Evolutionary conservation across 2,113 vertebrate species (phyloP).

Genomic region (Elaphurus davidianus): DNA sequence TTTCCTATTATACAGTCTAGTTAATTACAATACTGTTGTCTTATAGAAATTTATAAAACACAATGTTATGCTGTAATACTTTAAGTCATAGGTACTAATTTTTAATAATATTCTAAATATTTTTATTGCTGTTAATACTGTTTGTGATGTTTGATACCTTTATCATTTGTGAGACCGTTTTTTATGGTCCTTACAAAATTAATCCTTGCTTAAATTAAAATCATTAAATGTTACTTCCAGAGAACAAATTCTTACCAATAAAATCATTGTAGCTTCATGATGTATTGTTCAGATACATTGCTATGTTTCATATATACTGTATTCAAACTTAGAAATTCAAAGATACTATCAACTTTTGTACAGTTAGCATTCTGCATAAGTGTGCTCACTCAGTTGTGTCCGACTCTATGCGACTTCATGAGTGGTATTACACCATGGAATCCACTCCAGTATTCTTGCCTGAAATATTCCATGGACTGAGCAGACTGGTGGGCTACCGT

Average conservation of each 20-base stretch:
- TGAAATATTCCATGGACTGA: neutral
- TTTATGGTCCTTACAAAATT: neutral
- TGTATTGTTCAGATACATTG: neutral
- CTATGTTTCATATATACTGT: neutral
- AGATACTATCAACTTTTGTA: neutral
- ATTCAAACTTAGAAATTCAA: neutral
- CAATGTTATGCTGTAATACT: neutral
- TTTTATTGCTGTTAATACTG: neutral
- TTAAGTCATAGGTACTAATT: neutral
- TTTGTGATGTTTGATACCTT: neutral
- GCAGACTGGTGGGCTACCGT: too few species aligned
- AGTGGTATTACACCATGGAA: neutral
- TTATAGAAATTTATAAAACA: neutral
- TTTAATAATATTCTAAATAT: neutral
- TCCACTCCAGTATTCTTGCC: neutral
- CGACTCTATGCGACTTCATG: accelerated
- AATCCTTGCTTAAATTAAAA: neutral
- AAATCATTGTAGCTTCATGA: neutral
- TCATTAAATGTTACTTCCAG: neutral
- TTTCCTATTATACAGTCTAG: neutral
- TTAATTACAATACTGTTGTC: neutral
- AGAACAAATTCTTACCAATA: neutral
- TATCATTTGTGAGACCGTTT: neutral
- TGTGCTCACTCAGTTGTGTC: neutral
- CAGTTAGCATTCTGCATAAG: accelerated